Percentiles rank a stretch among this genome's conserved stretches.
phyloP scores from a whole-genome alignment of 2,888 invertebrate species.

The Cyclophora punctaria region DNA sequence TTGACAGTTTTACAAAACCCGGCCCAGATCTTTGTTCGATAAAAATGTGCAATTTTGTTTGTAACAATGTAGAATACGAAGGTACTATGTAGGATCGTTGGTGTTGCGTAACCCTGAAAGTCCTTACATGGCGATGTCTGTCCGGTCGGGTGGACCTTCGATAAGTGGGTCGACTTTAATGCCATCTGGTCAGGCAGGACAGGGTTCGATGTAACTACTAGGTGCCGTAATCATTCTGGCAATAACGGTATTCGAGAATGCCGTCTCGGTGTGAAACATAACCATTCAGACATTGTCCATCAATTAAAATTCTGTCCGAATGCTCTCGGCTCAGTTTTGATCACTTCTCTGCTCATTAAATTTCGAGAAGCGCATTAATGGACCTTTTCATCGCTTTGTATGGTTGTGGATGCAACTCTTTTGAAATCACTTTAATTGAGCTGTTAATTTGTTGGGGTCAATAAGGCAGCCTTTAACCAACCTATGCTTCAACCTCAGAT shows the following conservation, averaged over 20 bases:
- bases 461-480: too few species aligned
- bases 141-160: constrained; percentile 58
- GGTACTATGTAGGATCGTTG: constrained; percentile 21
- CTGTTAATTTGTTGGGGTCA: too few species aligned
- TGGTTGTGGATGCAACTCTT: too few species aligned
- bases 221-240: constrained; percentile 40
- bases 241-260: constrained; percentile 40
- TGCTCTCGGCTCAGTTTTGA: constrained; percentile 19
- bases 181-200: constrained; percentile 64
- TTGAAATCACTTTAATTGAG: too few species aligned
- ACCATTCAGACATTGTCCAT: constrained; percentile 18
- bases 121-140: constrained; percentile 54
- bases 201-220: constrained; percentile 45
- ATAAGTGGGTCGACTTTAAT: constrained; percentile 62
- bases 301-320: constrained; percentile 35
- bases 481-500: too few species aligned
- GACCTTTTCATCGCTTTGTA: too few species aligned
- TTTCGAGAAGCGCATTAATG: constrained; percentile 5
- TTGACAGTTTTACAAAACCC: constrained; percentile 17
- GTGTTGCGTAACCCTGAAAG: constrained; percentile 57
- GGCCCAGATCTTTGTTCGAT: constrained; percentile 18
- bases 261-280: constrained; percentile 28
- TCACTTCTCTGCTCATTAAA: constrained; percentile 21
- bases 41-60: constrained; percentile 18
- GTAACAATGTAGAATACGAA: constrained; percentile 9